Conservation (phyloP, 2,113 vertebrate genomes). For the Oplegnathus fasciatus region DNA sequence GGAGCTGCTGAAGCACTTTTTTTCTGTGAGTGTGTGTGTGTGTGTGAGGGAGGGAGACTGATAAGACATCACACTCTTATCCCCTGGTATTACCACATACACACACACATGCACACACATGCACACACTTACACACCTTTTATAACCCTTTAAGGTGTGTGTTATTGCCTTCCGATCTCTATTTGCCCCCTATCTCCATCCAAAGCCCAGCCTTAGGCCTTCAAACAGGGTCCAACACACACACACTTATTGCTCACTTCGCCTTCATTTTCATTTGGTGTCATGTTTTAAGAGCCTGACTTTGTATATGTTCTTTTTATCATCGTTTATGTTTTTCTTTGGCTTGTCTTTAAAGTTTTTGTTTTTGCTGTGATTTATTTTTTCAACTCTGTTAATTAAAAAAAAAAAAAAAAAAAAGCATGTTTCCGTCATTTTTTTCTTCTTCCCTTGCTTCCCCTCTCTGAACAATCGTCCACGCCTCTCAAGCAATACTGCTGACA, state of each 20-base stretch:
- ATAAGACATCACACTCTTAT: slow-evolving; percentile 58
- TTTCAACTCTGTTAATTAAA: not conserved
- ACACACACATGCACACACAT: slow-evolving; percentile 34
- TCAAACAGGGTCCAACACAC: slow-evolving; percentile 72
- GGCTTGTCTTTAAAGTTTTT: slow-evolving; percentile 34
- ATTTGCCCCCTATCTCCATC: slow-evolving; percentile 53
- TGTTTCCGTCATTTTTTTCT: slow-evolving; percentile 34
- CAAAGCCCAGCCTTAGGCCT: slow-evolving; percentile 73
- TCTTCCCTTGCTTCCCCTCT: slow-evolving; percentile 73
- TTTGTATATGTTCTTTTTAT: slow-evolving; percentile 45
- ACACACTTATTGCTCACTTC: slow-evolving; percentile 33
- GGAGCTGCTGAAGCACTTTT: slow-evolving; percentile 79
- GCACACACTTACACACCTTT: slow-evolving; percentile 34
- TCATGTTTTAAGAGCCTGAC: slow-evolving; percentile 55
- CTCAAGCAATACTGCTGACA: slow-evolving; percentile 86
- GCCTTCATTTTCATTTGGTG: slow-evolving; percentile 60
- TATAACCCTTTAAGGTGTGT: slow-evolving; percentile 60
- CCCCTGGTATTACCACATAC: slow-evolving; percentile 36
- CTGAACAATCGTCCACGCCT: slow-evolving; percentile 82
- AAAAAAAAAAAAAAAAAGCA: too few relatives aligned
- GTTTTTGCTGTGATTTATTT: slow-evolving; percentile 56
- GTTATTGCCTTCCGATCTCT: slow-evolving; percentile 67
- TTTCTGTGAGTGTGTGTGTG: not conserved
- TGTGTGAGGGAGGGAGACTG: slow-evolving; percentile 20
- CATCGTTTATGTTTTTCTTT: slow-evolving; percentile 21